Percentiles rank a stretch among this genome's conserved stretches.
Evolutionary conservation across 2,797 vertebrate genomes (phyloP).

Genomic region (Ptychobarbus kaznakovi): DNA sequence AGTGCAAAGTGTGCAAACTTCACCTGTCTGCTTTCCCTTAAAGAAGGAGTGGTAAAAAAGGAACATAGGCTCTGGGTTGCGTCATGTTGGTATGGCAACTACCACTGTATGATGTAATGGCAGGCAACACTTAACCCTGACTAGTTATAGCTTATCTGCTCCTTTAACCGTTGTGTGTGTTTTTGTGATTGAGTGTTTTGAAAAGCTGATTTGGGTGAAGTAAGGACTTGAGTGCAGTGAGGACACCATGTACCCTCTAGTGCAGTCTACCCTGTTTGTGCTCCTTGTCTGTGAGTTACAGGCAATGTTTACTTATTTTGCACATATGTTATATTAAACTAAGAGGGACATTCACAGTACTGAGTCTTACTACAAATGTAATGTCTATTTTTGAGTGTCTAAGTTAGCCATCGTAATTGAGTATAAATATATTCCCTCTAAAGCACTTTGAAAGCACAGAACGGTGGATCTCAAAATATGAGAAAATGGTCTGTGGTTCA

Average conservation of each 20-base stretch:
- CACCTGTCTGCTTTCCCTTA: conserved; percentile 39
- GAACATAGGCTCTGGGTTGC: conserved; percentile 66
- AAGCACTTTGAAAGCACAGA: neutral
- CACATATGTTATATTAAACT: neutral
- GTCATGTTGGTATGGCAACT: conserved; percentile 71
- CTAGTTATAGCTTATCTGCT: conserved; percentile 70
- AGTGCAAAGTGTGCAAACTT: conserved; percentile 46
- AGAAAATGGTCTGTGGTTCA: neutral
- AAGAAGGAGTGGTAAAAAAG: conserved; percentile 37
- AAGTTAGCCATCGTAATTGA: neutral
- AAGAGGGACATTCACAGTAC: neutral
- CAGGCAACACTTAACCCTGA: conserved; percentile 71
- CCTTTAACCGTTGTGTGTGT: conserved; percentile 58
- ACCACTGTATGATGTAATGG: conserved; percentile 76
- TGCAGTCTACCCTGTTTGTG: conserved; percentile 30
- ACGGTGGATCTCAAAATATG: neutral
- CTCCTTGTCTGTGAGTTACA: conserved; percentile 26
- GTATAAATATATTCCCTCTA: neutral
- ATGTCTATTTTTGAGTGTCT: neutral
- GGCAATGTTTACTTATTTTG: conserved; percentile 5
- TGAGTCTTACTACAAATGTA: neutral
- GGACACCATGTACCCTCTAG: conserved; percentile 46
- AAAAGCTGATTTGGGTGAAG: conserved; percentile 57
- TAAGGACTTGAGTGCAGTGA: conserved; percentile 50
- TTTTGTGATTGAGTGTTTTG: conserved; percentile 47